Base-by-base conservation (phyloP, 2,888 invertebrate species). In the Dysmachus trigonus region DNA sequence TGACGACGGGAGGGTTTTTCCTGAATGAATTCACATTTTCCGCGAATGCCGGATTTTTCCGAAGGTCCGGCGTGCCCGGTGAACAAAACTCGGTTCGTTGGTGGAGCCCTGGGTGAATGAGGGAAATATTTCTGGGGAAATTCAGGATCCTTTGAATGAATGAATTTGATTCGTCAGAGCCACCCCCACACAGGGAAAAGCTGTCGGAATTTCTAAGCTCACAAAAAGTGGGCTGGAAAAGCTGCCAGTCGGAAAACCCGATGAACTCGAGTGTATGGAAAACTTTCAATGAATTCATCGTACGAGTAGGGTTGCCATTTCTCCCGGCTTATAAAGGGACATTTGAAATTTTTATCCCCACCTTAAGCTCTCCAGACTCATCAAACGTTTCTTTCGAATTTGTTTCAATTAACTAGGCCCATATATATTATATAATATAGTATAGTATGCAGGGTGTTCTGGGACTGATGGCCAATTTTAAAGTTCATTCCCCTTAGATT, bases 1-100 rank as follows among this genome's bases (percentile, higher is more conserved):
- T 92, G 90, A 90, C 41, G 33, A 83, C 15, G 41, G 27, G 27
- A 53, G 15, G 33, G 15, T 53, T 35, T 22, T 81, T 53, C 33
- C 53, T 81, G 18, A 62, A 81, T 81, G 81, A 81, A 35, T 62
- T 33, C 13, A 62, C n/a, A 53, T 27, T 81, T 81, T 81, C 35
- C 18, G 41, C 30, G 77, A 30, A 27, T 10, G 38, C 1, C 15
- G 47, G 51, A 79, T 30, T 77, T 77, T 77, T 18, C 81, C 53
- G 30, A 53, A 51, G 18, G 62, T 33, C 47, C 35, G 77, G 27
- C 7, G 18, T 3, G 33, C 73, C 62, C 22, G 38, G 62, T 51
- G 33, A 27, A 30, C 6, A 31, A 31, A n/a, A n/a, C n/a, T 51
- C 31, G 62, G 81, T 10, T 62, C 10, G 8, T 18, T 27, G 27